Percentiles rank a stretch among this genome's conserved stretches.
Conservation (phyloP, 1,140 invertebrate species). For the Akabosia matsudoensis region DNA sequence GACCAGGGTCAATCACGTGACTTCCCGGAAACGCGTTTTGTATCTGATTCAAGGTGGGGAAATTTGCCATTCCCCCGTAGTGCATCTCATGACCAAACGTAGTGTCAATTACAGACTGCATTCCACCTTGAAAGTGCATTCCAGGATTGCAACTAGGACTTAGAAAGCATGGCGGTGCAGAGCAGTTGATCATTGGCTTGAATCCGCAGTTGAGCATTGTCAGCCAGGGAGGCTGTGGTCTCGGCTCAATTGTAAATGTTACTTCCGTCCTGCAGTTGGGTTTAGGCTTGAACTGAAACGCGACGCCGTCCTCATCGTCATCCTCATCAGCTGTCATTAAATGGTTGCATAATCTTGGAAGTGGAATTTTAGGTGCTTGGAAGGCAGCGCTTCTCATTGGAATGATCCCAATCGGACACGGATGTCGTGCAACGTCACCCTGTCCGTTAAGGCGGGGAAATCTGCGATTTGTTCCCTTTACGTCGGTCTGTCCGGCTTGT, state of each 20-base stretch:
- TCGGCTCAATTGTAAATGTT: conserved; percentile 37
- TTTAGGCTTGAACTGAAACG: conserved; percentile 33
- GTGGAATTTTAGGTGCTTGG: conserved; percentile 1
- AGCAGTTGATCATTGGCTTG: conserved; percentile 32
- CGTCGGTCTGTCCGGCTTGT: too few relatives aligned
- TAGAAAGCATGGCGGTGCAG: conserved; percentile 31
- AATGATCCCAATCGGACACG: not conserved
- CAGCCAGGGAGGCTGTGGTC: conserved; percentile 36
- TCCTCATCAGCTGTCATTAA: not conserved
- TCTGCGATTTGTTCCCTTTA: too few relatives aligned
- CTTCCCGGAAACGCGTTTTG: not conserved
- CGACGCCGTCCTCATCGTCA: conserved; percentile 22
- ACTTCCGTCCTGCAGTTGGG: conserved; percentile 39
- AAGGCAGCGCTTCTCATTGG: conserved; percentile 8
- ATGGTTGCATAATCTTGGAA: not conserved
- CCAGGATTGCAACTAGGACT: conserved; percentile 18
- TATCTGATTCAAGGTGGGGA: not conserved
- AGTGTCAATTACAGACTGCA: not conserved
- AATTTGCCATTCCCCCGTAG: not conserved
- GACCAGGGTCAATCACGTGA: not conserved
- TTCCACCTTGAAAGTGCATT: not conserved
- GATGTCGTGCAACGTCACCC: too few relatives aligned
- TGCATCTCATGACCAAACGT: not conserved
- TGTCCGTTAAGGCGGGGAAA: too few relatives aligned
- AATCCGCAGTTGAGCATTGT: conserved; percentile 41